Conservation (phyloP, 2,888 invertebrate genomes). For the Blastobasis lacticolella region DNA sequence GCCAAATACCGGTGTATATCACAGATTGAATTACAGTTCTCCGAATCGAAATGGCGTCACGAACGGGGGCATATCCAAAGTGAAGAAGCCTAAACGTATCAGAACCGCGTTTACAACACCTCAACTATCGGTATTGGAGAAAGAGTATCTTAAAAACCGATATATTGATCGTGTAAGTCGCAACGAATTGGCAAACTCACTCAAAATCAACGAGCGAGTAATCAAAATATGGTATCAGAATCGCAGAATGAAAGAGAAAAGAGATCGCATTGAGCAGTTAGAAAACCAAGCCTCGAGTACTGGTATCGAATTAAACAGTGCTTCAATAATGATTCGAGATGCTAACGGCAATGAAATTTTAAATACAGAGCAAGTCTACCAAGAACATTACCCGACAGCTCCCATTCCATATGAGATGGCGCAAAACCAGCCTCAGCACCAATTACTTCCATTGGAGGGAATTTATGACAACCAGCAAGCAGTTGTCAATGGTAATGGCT, state of each 20-base stretch:
- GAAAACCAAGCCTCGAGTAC: constrained; percentile 18
- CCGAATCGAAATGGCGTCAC: too few species aligned
- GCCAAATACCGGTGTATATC: too few species aligned
- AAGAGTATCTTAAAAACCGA: constrained; percentile 79
- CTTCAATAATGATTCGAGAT: constrained; percentile 29
- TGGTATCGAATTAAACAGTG: constrained; percentile 19
- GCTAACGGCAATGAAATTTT: constrained; percentile 20
- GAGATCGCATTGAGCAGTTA: constrained; percentile 54
- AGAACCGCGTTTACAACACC: constrained; percentile 86
- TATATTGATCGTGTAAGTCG: constrained; percentile 83
- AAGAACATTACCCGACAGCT: constrained; percentile 28
- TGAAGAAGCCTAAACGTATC: constrained; percentile 74
- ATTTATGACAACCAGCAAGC: too few species aligned
- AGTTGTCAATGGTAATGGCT: too few species aligned
- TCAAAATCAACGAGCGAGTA: constrained; percentile 40
- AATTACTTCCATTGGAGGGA: too few species aligned
- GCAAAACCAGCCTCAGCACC: constrained; percentile 4
- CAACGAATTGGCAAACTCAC: constrained; percentile 70
- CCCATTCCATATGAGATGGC: constrained; percentile 18
- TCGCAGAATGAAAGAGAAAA: constrained; percentile 83
- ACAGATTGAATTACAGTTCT: too few species aligned
- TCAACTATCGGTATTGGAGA: constrained; percentile 83
- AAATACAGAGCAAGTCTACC: constrained; percentile 23
- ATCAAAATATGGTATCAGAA: constrained; percentile 92
- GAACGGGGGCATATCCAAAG: not conserved